Evolutionary conservation across 2,113 vertebrate genomes (phyloP), one percentile per base, ranked within the genome.

Genomic region (Meleagris gallopavo): DNA sequence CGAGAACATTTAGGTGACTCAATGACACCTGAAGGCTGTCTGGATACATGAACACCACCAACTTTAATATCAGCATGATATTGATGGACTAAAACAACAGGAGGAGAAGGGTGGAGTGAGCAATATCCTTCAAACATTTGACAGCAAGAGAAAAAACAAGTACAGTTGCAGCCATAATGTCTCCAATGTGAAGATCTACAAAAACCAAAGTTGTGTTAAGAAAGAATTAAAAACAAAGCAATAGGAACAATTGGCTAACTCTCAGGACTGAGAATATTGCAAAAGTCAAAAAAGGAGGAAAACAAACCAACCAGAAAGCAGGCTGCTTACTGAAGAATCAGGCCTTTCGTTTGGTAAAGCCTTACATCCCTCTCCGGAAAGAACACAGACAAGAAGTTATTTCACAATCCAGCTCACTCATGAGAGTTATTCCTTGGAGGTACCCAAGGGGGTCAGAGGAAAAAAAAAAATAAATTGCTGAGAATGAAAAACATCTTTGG

Each of bases 111-210:
- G 21, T 78, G 86, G 92, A 92, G 92, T 30, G 88, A 69, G 86
- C 65, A 20, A 45, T 67, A 93, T 92, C 96, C 95, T 97, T 94
- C 90, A 96, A 91, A 95, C 89, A 88, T 20, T 46, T 45, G 79
- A 92, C 95, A 89, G 83, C 83, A 48, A 88, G 87, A 91, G 78
- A 79, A 93, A 93, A 69, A 70, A 83, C 50, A 60, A 73, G 46
- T 48, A 83, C 60, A 58, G 71, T 55, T 73, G 94, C 91, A 96
- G 93, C 86, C 72, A 71, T 75, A 78, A 41, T 41, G 86, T 97
- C 96, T 98, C 97, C 96, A 97, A 97, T 92, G 95, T 97, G 96
- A 97, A 97, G 95, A 97, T 72, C 83, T 91, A 94, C 82, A 54
- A 88, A 89, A 93, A 61, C 14, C 13, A 34, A 93, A 96, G 78